Base-by-base conservation (phyloP, 2,113 vertebrate genomes). In the Albula goreensis region DNA sequence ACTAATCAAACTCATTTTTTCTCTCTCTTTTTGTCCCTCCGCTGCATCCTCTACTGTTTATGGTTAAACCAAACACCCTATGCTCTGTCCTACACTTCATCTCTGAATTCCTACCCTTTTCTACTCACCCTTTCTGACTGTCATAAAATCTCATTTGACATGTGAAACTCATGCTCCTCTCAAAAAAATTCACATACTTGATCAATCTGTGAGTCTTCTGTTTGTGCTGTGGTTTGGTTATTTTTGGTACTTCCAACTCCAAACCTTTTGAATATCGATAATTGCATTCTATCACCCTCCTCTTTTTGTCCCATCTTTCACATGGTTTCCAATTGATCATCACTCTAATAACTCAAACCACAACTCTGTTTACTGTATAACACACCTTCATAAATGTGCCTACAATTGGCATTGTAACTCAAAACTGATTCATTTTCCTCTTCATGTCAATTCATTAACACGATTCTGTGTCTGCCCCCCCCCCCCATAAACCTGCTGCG, bases 1-100 rank as follows among this genome's bases (percentile, higher is more conserved):
- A 53, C 86, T 87, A 87, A 87, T 57, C 50, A 70, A 79, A 63
- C 77, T 66, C 56, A 78, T 80, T 57, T 78, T 17, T 53, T 86
- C 50, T 86, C 66, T 78, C 81, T 86, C 25, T 78, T 49, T 31
- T 80, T 81, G 78, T 25, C 70, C 53, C 50, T 81, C 78, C 57
- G 25, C 66, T 53, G 0, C 57, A 51, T 6, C 78, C 49, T 50
- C 49, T 10, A 9, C 11, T 81, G n/a, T n/a, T 48, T 22, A 25
- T 74, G 15, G 50, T 9, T 48, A 31, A 78, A 9, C 60, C 60
- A 22, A 22, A 66, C 22, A 4, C 60, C 60, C 60, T 66, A 19
- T 19, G 19, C 60, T 66, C 60, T 22, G 17, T 74, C 10, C 31
- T 31, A 8, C 10, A 4, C 70, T 25, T 74, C 8, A 5, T 10